phyloP scores from a whole-genome alignment of 1,140 invertebrate genomes.

The Berghia stephanieae region DNA sequence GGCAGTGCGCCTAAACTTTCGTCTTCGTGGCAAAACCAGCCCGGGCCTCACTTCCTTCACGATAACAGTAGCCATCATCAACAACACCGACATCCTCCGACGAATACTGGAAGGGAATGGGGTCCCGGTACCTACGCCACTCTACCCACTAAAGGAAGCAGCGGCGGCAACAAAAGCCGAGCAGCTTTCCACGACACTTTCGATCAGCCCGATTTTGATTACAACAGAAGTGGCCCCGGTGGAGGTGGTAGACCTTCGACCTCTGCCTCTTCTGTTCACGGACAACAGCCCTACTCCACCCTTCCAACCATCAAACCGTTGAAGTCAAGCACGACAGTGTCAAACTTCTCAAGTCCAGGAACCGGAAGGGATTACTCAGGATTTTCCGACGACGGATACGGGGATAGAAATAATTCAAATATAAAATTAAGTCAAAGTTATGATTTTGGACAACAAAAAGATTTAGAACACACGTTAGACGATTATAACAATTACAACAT shows the following conservation, averaged over 20 bases:
- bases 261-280: too few species aligned
- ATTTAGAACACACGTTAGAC: conserved; percentile 27
- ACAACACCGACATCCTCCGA: too few species aligned
- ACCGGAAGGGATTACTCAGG: too few species aligned
- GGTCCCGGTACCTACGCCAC: conserved; percentile 49
- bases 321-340: conserved; percentile 38
- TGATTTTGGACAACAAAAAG: conserved; percentile 18
- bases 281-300: conserved; percentile 43
- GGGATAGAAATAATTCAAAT: not conserved
- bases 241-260: too few species aligned
- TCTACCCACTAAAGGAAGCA: conserved; percentile 44
- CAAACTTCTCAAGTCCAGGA: too few species aligned
- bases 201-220: conserved; percentile 4
- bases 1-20: conserved; percentile 27
- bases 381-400: too few species aligned
- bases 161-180: conserved; percentile 10
- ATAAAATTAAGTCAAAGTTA: conserved; percentile 26
- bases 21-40: conserved; percentile 36
- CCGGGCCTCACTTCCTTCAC: conserved; percentile 22
- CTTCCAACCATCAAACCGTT: conserved; percentile 54
- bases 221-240: too few species aligned
- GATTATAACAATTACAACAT: too few species aligned
- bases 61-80: too few species aligned
- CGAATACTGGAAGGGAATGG: conserved; percentile 34
- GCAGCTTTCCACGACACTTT: not conserved